Evolutionary conservation across 2,888 invertebrate species (phyloP), one percentile per base, ranked within the genome.

Genomic region (Drosophila greeni): DNA sequence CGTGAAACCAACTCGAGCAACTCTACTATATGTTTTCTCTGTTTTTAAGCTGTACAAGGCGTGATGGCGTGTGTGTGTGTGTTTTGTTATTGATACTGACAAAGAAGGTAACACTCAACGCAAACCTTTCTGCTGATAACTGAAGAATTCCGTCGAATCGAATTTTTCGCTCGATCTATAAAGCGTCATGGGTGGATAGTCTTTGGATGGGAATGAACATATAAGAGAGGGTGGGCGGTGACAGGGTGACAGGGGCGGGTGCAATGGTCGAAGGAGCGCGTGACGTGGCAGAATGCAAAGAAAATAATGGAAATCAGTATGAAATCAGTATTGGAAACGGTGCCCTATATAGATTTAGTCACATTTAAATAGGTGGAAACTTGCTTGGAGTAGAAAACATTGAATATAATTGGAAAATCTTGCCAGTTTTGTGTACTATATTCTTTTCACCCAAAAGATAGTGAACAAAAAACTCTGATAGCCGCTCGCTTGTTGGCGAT

Each of bases 101-200:
- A 60, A 62, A 39, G 24, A 39, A 61, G 78, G 51, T 79, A 72
- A 76, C 67, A 73, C 69, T 55, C 60, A 72, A 75, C 74, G 85
- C 89, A 89, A 88, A 88, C 88, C 88, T 88, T 87, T 85, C 76
- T 86, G 80, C 78, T 86, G 87, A 72, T 87, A 86, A 74, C 85
- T 84, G 83, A 86, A 86, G 89, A 92, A 91, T 86, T 92, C 92
- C 89, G 90, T 91, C 56, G 90, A 92, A 89, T 90, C 91, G 90
- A 91, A 92, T 89, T 91, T 91, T 90, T 91, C 91, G 89, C 91
- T 88, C 69, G 90, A 91, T 90, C 91, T 91, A 90, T 91, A 91
- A 90, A 92, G 91, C 87, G 91, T 91, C 87, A 91, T 91, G 74
- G 89, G 86, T 84, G 86, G 88, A 71, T 85, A 87, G 82, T 89